Base-by-base conservation (phyloP, 1,140 invertebrate genomes). In the Hyposmocoma kahamanoa region DNA sequence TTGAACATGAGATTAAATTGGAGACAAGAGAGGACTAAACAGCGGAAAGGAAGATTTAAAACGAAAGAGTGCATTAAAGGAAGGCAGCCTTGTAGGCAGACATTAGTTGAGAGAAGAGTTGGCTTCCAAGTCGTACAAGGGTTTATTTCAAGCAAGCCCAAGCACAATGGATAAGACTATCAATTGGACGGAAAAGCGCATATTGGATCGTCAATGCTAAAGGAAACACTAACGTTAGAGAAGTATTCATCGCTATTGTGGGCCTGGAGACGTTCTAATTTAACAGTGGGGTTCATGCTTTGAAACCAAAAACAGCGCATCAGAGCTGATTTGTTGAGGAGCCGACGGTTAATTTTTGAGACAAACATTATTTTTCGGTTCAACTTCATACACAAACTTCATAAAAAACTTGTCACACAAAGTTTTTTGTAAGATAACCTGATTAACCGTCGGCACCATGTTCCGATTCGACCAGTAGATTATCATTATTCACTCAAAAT, bases 381-480 rank as follows among this genome's bases (percentile, higher is more conserved):
- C n/a, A n/a, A n/a, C n/a, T n/a, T n/a, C n/a, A n/a, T n/a, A n/a
- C n/a, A n/a, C n/a, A n/a, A n/a, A n/a, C n/a, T n/a, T n/a, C n/a
- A n/a, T n/a, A n/a, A n/a, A n/a, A n/a, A n/a, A n/a, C n/a, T n/a
- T n/a, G n/a, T n/a, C n/a, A 11, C 4, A 8, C 20, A 22, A 22
- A 19, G 4, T 8, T 42, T 6, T 42, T 42, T 28, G 24, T 6
- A 11, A 11, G 5, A 28, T 28, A 6, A 6, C 24, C 6, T 39
- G 2, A 77, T 80, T 80, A 85, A 85, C 77, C 71, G 76, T 78
- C 81, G 83, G 80, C 76, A 58, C 69, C 74, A 62, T 65, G 60
- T 55, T 61, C 44, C 46, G 57, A n/a, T 24, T 32, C 58, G 62
- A 56, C 73, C 50, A 48, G 56, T 53, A 55, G 66, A 61, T 57